Percentiles rank a stretch among this genome's conserved stretches.
Evolutionary conservation across 2,113 vertebrate genomes (phyloP).

Genomic region (Eudyptes chrysolophus): DNA sequence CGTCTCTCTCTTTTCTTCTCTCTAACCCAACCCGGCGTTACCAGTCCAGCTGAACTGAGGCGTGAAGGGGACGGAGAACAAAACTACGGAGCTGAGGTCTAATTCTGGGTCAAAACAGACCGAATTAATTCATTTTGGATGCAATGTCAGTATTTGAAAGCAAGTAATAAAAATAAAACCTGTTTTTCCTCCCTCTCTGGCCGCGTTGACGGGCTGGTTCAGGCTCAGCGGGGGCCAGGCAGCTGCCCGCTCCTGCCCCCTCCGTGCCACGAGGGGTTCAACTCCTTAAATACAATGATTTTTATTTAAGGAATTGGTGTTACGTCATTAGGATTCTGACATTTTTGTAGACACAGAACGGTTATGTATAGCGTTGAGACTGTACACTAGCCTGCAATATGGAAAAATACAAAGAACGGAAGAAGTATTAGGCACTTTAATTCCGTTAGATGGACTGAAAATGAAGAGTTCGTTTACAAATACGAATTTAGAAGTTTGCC

Average conservation of each 20-base stretch:
- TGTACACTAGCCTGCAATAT: rapidly evolving
- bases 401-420: no score
- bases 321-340: not conserved
- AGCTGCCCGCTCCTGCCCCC: no score
- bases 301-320: not conserved
- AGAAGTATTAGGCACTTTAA: rapidly evolving
- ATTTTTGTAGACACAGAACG: rapidly evolving
- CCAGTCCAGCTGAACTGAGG: not conserved
- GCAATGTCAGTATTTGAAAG: not conserved
- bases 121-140: not conserved
- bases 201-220: rapidly evolving
- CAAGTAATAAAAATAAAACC: not conserved
- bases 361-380: rapidly evolving
- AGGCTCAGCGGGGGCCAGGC: not conserved
- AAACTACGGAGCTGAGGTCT: not conserved
- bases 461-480: not conserved
- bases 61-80: not conserved
- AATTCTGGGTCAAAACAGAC: not conserved
- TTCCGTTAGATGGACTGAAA: not conserved
- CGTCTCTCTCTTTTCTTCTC: not conserved
- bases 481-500: not conserved
- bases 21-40: not conserved
- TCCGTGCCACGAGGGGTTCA: rapidly evolving
- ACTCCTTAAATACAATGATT: not conserved
- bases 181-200: not conserved